Percentiles rank a stretch among this genome's conserved stretches.
Evolutionary conservation across 1,140 invertebrate genomes (phyloP).

Genomic region (Bombyx mori): ASM3026992v2 NC_085128.1:13069501-13070000

Average conservation of each 20-base stretch:
- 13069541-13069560: conserved; percentile 48
- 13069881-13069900: too few relatives aligned
- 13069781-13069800: too few relatives aligned
- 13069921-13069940: too few relatives aligned
- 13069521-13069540: conserved; percentile 29
- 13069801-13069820: too few relatives aligned
- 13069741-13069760: conserved; percentile 7
- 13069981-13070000: too few relatives aligned
- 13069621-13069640: conserved; percentile 29
- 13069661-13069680: conserved; percentile 27
- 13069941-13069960: too few relatives aligned
- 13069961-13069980: too few relatives aligned
- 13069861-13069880: too few relatives aligned
- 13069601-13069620: conserved; percentile 11
- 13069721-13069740: conserved; percentile 26
- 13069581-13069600: conserved; percentile 13
- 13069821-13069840: too few relatives aligned
- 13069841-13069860: too few relatives aligned
- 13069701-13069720: conserved; percentile 14
- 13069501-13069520: conserved; percentile 5
- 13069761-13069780: conserved; percentile 21
- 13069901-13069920: too few relatives aligned
- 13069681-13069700: conserved; percentile 32
- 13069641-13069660: conserved; percentile 34
- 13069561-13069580: conserved; percentile 13